A percentile compares a stretch with the other conserved stretches of the same genome.
phyloP scores from a whole-genome alignment of 2,888 invertebrate species.

The Spicauda simplicius region DNA sequence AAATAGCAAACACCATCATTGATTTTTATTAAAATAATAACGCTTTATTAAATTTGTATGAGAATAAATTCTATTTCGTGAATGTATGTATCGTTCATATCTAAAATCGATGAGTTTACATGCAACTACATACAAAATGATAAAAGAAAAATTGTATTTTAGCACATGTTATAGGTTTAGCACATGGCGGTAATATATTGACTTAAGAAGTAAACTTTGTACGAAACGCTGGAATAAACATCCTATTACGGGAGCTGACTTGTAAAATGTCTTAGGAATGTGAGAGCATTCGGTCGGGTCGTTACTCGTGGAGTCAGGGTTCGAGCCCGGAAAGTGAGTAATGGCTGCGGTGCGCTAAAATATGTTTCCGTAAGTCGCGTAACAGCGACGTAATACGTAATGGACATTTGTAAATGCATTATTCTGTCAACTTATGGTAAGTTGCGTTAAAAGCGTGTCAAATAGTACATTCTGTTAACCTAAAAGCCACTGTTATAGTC shows the following conservation, averaged over 20 bases:
- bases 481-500: too few relatives aligned
- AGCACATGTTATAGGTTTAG: too few relatives aligned
- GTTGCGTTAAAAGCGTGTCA: neutral
- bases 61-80: too few relatives aligned
- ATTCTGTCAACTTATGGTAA: neutral
- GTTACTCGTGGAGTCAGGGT: conserved; percentile 36
- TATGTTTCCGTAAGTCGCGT: conserved; percentile 29
- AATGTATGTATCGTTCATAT: too few relatives aligned
- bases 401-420: conserved; percentile 11
- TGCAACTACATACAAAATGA: too few relatives aligned
- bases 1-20: too few relatives aligned
- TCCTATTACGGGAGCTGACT: conserved; percentile 30
- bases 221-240: conserved; percentile 4
- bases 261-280: conserved; percentile 37
- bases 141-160: too few relatives aligned
- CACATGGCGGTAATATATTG: neutral
- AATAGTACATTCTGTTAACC: too few relatives aligned
- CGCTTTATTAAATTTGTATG: too few relatives aligned
- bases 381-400: conserved; percentile 32
- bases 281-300: conserved; percentile 36
- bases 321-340: conserved; percentile 34
- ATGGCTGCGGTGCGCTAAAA: conserved; percentile 39
- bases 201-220: neutral
- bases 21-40: too few relatives aligned
- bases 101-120: too few relatives aligned